A percentile compares a stretch with the other conserved stretches of the same genome.
Evolutionary conservation across 2,888 invertebrate species (phyloP).

Genomic region (Glyphotaelius pellucidus): DNA sequence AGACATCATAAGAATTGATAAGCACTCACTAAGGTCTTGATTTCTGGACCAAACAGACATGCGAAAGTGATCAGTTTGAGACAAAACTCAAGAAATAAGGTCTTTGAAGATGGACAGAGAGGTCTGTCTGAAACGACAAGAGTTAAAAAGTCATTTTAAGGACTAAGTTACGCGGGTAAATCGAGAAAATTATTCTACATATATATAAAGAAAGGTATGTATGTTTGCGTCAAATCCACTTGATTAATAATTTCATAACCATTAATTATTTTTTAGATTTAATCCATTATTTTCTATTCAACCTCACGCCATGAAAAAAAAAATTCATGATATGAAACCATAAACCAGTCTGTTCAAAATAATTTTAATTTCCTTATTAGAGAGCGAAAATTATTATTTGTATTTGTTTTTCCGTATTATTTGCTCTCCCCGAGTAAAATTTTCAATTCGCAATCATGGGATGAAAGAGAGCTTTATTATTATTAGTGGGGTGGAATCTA

Average conservation of each 20-base stretch:
- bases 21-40: too few relatives aligned
- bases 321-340: not conserved
- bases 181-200: too few relatives aligned
- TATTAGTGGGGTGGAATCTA: conserved; percentile 34
- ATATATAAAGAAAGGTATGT: too few relatives aligned
- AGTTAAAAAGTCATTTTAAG: too few relatives aligned
- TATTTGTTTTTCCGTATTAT: not conserved
- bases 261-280: not conserved
- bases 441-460: conserved; percentile 11
- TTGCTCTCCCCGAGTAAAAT: not conserved
- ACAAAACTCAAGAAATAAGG: too few relatives aligned
- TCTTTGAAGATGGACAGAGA: too few relatives aligned
- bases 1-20: too few relatives aligned
- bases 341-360: not conserved
- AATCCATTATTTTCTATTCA: not conserved
- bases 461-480: conserved; percentile 21
- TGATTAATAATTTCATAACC: not conserved
- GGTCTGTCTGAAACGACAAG: too few relatives aligned
- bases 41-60: too few relatives aligned
- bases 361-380: conserved; percentile 2
- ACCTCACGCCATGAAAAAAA: not conserved
- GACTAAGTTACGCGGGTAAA: too few relatives aligned
- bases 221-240: too few relatives aligned
- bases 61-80: too few relatives aligned
- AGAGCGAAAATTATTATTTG: not conserved